phyloP scores from a whole-genome alignment of 2,888 invertebrate species.

The Drosophila neonasuta region DNA sequence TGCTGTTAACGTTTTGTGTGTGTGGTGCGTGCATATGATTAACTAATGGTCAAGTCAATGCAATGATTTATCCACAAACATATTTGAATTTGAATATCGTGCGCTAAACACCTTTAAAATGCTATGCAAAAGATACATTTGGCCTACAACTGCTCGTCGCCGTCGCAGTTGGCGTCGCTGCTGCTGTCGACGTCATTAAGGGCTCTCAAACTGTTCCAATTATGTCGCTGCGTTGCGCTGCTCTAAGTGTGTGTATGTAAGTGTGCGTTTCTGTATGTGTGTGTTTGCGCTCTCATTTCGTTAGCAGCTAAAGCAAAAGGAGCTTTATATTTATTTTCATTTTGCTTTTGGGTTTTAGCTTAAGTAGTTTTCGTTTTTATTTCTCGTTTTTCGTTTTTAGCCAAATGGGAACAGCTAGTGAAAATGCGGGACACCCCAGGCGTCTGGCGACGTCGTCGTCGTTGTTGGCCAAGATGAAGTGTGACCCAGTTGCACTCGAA shows the following conservation, averaged over 20 bases:
- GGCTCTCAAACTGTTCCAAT: slow-evolving; percentile 77
- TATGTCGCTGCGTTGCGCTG: slow-evolving; percentile 64
- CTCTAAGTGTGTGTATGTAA: slow-evolving; percentile 37
- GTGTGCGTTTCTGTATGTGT: slow-evolving; percentile 36
- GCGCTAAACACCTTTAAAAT: slow-evolving; percentile 43
- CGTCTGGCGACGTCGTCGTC: slow-evolving; percentile 31
- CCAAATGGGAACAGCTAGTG: slow-evolving; percentile 55
- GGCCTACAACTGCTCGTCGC: slow-evolving; percentile 57
- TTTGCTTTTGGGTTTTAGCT: slow-evolving; percentile 43
- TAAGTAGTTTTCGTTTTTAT: slow-evolving; percentile 31
- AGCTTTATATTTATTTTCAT: slow-evolving; percentile 53
- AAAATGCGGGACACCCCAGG: slow-evolving; percentile 73
- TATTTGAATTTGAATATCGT: slow-evolving; percentile 57
- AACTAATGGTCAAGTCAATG: slow-evolving; percentile 33
- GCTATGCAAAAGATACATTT: slow-evolving; percentile 59
- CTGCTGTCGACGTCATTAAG: slow-evolving; percentile 66
- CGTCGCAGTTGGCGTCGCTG: slow-evolving; percentile 9
- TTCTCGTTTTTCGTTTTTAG: slow-evolving; percentile 36
- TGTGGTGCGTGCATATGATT: slow-evolving; percentile 53
- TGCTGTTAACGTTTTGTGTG: neutral
- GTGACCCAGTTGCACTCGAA: slow-evolving; percentile 79
- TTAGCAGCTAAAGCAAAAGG: slow-evolving; percentile 52
- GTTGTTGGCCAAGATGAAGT: slow-evolving; percentile 46
- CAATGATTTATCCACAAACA: slow-evolving; percentile 47
- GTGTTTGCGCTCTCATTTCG: slow-evolving; percentile 62